These are phyloP conservation scores for Sciaenops ocellatus DNA, from an alignment of 2,797 vertebrate genomes.

Conservation along the genomic window DNA sequence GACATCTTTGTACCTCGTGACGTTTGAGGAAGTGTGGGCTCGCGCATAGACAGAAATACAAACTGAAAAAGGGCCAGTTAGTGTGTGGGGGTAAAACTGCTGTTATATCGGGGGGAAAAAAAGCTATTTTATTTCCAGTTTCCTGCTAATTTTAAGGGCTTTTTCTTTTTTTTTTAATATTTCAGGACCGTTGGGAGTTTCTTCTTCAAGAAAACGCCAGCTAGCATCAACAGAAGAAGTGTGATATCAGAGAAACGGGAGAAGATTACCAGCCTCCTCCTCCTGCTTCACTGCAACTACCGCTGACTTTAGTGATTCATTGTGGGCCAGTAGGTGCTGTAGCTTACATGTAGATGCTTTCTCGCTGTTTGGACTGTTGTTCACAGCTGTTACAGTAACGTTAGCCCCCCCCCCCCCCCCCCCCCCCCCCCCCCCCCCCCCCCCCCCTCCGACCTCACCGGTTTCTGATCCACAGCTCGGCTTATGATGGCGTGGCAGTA, in stretches of 20 bases:
- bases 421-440: neutral
- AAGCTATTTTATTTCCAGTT: neutral
- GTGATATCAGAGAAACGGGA: slow-evolving; percentile 5
- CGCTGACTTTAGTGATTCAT: neutral
- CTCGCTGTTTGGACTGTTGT: neutral
- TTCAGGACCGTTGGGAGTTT: neutral
- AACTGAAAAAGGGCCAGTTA: neutral
- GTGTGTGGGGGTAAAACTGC: neutral
- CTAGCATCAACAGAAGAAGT: slow-evolving; percentile 12
- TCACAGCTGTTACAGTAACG: neutral
- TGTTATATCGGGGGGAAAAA: neutral
- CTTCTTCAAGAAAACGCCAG: slow-evolving; percentile 4
- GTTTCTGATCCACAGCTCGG: neutral
- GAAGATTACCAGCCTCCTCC: neutral
- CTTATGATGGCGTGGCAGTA: slow-evolving; percentile 71
- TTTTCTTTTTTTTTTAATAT: neutral
- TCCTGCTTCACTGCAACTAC: too few relatives aligned
- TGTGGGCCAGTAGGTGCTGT: neutral
- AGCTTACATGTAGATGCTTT: too few relatives aligned
- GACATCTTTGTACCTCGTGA: slow-evolving; percentile 48
- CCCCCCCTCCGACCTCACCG: too few relatives aligned
- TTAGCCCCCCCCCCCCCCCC: neutral
- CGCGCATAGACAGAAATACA: neutral
- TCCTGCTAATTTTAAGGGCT: neutral
- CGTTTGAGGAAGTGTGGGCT: slow-evolving; percentile 67